Evolutionary conservation across 2,797 vertebrate species (phyloP).

Genomic region (Chlorospingus flavigularis): DNA sequence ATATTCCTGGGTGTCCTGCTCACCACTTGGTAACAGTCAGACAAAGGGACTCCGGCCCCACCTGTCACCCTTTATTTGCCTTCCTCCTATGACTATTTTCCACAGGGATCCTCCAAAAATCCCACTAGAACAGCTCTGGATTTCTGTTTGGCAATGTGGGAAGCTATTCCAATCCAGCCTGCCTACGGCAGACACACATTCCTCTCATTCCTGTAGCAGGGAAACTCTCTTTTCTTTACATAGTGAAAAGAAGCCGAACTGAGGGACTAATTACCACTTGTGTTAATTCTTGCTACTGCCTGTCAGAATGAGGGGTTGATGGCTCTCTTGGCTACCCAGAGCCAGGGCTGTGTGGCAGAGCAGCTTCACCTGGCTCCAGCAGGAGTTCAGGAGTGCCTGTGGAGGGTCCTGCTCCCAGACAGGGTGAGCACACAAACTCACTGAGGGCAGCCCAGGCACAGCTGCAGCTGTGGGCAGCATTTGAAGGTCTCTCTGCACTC

Average conservation of each 20-base stretch:
- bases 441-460: background rate
- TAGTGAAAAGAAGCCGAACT: background rate
- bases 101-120: background rate
- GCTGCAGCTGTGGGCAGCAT: background rate
- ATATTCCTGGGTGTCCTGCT: background rate
- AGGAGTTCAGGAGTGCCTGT: background rate
- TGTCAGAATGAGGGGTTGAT: background rate
- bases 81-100: background rate
- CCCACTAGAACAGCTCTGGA: background rate
- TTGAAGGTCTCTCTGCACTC: background rate
- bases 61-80: background rate
- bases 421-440: background rate
- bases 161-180: background rate
- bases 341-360: background rate
- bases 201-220: background rate
- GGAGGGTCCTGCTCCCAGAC: background rate
- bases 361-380: background rate
- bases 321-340: background rate
- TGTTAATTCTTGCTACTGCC: background rate
- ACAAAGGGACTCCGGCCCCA: background rate
- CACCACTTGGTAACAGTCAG: background rate
- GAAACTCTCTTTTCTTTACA: background rate
- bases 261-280: background rate
- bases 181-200: background rate
- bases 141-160: background rate